These are phyloP conservation scores for Prosapia bicincta DNA, from an alignment of 2,888 invertebrate genomes.

Conservation along the genomic window DNA sequence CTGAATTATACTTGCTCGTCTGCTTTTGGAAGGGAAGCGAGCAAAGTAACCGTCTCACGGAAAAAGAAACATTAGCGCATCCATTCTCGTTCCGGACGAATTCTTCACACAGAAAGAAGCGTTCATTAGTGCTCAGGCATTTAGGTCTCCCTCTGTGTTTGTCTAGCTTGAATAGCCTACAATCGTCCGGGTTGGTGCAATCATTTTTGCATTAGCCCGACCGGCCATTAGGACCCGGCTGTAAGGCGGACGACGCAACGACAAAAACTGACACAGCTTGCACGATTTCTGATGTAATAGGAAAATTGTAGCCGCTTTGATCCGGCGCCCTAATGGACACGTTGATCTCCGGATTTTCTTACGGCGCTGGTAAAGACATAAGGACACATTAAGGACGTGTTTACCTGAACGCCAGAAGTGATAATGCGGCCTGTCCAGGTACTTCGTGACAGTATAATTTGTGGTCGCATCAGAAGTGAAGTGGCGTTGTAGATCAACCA, in stretches of 20 bases:
- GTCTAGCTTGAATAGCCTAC: background rate
- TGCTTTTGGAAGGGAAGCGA: no score
- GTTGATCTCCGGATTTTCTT: background rate
- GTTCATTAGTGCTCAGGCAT: background rate
- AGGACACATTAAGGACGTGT: background rate
- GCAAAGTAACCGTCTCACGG: no score
- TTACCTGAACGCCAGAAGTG: background rate
- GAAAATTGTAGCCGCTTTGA: conserved; percentile 24
- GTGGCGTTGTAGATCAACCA: background rate
- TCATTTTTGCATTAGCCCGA: background rate
- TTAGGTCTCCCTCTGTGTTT: background rate
- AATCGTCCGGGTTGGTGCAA: background rate
- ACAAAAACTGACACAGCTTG: conserved; percentile 17
- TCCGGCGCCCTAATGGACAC: background rate
- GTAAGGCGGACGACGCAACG: conserved; percentile 1
- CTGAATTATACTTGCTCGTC: no score
- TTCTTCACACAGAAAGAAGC: background rate
- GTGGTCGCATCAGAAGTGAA: background rate
- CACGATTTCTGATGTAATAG: conserved; percentile 27
- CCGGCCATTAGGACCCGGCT: background rate
- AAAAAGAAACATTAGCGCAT: background rate
- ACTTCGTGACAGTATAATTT: background rate
- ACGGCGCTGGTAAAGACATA: background rate
- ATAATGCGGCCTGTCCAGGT: background rate
- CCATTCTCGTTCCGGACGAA: background rate